phyloP scores from a whole-genome alignment of 2,113 vertebrate genomes.

The Herpetotheres cachinnans region DNA sequence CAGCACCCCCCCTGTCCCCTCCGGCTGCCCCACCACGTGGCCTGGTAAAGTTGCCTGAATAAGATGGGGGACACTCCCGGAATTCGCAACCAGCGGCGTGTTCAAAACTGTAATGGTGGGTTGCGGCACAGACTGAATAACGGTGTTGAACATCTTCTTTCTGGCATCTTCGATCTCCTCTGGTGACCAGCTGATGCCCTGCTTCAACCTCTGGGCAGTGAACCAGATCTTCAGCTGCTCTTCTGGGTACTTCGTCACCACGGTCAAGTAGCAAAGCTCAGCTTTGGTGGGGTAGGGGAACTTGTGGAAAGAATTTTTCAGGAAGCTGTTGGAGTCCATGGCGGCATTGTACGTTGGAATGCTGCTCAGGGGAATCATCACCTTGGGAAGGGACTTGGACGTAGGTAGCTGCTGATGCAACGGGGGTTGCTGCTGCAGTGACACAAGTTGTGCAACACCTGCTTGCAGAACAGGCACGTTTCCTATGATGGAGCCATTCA shows the following conservation, averaged over 20 bases:
- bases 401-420: constrained; percentile 77
- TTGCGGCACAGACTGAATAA: constrained; percentile 88
- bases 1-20: constrained; percentile 83
- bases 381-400: constrained; percentile 92
- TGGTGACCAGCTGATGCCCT: constrained; percentile 99
- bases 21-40: constrained; percentile 84
- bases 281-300: constrained; percentile 98
- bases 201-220: constrained; percentile 95
- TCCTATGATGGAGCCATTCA: constrained; percentile 85
- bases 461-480: constrained; percentile 89
- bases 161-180: constrained; percentile 98
- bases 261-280: constrained; percentile 95
- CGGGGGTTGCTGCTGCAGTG: constrained; percentile 83
- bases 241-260: constrained; percentile 97
- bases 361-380: constrained; percentile 98
- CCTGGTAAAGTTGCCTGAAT: constrained; percentile 84
- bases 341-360: constrained; percentile 94
- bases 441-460: constrained; percentile 89
- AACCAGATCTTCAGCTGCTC: constrained; percentile 99
- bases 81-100: constrained; percentile 83
- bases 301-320: constrained; percentile 97
- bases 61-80: constrained; percentile 80
- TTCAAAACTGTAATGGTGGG: constrained; percentile 92
- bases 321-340: constrained; percentile 96
- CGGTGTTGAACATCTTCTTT: constrained; percentile 98